Evolutionary conservation across 2,113 vertebrate genomes (phyloP).

Genomic region (Stegostoma tigrinum): DNA sequence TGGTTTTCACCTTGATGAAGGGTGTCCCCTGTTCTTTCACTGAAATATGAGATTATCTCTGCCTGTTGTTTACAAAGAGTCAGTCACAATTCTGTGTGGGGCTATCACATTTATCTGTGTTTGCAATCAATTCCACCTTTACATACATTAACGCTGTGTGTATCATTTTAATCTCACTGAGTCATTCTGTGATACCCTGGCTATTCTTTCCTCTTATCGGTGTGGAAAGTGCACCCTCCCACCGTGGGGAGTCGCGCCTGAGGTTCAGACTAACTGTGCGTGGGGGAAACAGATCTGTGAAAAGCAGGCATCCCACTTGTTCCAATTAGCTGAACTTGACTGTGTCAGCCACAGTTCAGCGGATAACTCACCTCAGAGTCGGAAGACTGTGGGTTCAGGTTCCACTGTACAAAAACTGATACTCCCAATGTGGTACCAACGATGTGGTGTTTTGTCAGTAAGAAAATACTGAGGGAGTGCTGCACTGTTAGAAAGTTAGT

Average conservation of each 20-base stretch:
- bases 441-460: background rate
- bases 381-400: background rate
- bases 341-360: background rate
- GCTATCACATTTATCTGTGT: background rate
- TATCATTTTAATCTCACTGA: background rate
- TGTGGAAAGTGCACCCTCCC: slow-evolving; percentile 1
- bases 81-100: background rate
- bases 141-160: background rate
- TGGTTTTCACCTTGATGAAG: background rate
- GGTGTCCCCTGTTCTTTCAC: background rate
- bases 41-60: background rate
- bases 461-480: background rate
- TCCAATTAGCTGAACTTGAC: background rate
- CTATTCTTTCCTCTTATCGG: background rate
- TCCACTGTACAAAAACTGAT: background rate
- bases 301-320: background rate
- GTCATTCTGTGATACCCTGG: background rate
- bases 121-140: background rate
- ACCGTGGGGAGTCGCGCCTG: background rate
- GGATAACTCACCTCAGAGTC: background rate
- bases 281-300: background rate
- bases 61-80: background rate
- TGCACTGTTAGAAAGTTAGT: background rate
- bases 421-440: too few species aligned
- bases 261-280: background rate